phyloP scores from a whole-genome alignment of 2,797 vertebrate genomes.

The Arnoldichthys spilopterus region DNA sequence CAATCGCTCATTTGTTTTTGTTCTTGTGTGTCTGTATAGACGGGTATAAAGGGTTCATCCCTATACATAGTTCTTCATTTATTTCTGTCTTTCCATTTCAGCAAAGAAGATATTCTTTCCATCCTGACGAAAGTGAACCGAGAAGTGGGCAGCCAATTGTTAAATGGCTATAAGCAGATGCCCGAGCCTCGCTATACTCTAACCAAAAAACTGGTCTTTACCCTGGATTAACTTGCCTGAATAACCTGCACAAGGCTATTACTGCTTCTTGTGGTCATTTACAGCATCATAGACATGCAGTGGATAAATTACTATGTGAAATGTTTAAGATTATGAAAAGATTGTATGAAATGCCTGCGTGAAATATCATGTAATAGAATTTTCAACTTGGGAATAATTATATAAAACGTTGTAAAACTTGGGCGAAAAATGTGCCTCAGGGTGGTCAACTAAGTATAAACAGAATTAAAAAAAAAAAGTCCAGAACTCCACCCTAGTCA shows the following conservation, averaged over 20 bases:
- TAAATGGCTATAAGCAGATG: constrained; percentile 77
- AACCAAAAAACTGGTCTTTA: constrained; percentile 77
- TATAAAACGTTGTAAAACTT: no score
- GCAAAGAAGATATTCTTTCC: constrained; percentile 79
- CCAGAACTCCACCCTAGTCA: no score
- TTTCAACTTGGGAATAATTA: no score
- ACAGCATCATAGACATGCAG: no score
- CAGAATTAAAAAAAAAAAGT: no score
- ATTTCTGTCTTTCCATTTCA: constrained; percentile 51
- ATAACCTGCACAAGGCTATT: not conserved
- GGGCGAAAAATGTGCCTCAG: no score
- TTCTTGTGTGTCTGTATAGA: not conserved
- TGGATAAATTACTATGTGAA: not conserved
- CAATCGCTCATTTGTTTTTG: no score
- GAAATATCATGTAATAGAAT: no score
- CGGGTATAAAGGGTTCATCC: not conserved
- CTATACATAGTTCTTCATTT: not conserved
- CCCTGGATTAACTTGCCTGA: constrained; percentile 43
- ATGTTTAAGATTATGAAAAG: not conserved
- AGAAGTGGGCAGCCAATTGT: constrained; percentile 73
- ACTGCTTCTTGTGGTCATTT: not conserved
- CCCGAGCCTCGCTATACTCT: constrained; percentile 83
- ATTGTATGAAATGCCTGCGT: no score
- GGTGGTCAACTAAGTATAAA: no score
- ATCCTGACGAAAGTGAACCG: constrained; percentile 83